phyloP scores from a whole-genome alignment of 1,140 invertebrate species.

The Chrysopa pallens region DNA sequence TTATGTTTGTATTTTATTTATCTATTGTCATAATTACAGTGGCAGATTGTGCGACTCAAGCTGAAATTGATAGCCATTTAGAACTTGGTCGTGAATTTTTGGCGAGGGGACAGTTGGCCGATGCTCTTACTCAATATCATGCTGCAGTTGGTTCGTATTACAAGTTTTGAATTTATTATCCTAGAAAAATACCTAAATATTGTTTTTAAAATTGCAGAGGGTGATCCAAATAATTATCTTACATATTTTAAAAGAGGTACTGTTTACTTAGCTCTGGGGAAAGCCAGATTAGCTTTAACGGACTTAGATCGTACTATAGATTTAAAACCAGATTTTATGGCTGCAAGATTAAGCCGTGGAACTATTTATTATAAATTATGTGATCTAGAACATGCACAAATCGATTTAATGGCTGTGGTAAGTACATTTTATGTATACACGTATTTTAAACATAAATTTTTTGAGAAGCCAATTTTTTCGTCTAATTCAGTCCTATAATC shows the following conservation, averaged over 20 bases:
- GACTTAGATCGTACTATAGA: conserved; percentile 88
- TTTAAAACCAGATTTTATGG: conserved; percentile 85
- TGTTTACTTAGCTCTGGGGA: conserved; percentile 89
- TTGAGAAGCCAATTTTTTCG: background rate
- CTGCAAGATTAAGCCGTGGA: conserved; percentile 73
- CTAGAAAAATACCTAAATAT: conserved; percentile 1
- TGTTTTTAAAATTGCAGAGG: conserved; percentile 45
- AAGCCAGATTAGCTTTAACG: conserved; percentile 83
- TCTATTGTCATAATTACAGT: conserved; percentile 25
- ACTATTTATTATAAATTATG: conserved; percentile 81
- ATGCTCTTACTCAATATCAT: conserved; percentile 96
- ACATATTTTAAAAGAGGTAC: conserved; percentile 91
- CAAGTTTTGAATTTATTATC: background rate
- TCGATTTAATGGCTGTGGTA: conserved; percentile 73
- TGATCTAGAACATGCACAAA: conserved; percentile 58
- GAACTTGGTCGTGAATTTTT: conserved; percentile 84
- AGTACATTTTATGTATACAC: conserved; percentile 22
- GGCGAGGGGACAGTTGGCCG: conserved; percentile 78
- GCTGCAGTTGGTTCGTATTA: conserved; percentile 76
- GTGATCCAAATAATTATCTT: conserved; percentile 89
- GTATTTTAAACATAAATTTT: background rate
- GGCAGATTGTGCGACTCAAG: conserved; percentile 38
- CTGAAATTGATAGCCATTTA: conserved; percentile 81
- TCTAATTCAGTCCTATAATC: background rate
- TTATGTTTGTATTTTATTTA: too few relatives aligned